Base-by-base conservation (phyloP, 2,888 invertebrate species). In the Trichogramma evanescens region DNA sequence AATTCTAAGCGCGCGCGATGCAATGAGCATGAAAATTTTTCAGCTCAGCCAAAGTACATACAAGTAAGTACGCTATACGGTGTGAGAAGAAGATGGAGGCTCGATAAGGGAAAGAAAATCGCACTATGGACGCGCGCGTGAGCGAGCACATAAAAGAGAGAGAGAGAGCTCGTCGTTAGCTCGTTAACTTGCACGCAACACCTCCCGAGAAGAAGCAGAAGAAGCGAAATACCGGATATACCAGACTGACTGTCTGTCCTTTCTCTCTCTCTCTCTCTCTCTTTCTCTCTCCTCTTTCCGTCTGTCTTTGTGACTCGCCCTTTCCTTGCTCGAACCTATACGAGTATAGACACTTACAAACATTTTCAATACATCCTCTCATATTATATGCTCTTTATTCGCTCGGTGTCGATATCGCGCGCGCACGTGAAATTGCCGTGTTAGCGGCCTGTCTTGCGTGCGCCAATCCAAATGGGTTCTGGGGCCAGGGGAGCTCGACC, bases 171-270 rank as follows among this genome's bases (percentile, higher is more conserved):
- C 77, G 73, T 77, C 76, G 76, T 77, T 76, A 75, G 76, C 77
- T 77, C 75, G 77, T 77, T 77, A 77, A 77, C 74, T 75, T 71
- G 76, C 77, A 77, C 77, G 77, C 77, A 77, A 76, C 77, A 77
- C 77, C 75, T 76, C 72, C 70, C 71, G 71, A 75, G 72, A 26
- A 26, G 26, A 26, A 26, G 26, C 26, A 26, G 26, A 26, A 26
- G 26, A 26, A 26, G 26, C 26, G 26, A 68, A 75, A 74, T 74
- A 75, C 76, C 76, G 76, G 75, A 75, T 76, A 76, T 69, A 71
- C 69, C 69, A 26, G 26, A 26, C 26, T 26, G 26, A 69, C 72
- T 70, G 71, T 68, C 68, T 68, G 66, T 68, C 67, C 68, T 67
- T 39, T 41, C 54, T 48, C 50, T 56, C 44, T 54, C 50, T 51